These are phyloP conservation scores for Plemyria rubiginata DNA, from an alignment of 2,888 invertebrate genomes.

Conservation along the genomic window DNA sequence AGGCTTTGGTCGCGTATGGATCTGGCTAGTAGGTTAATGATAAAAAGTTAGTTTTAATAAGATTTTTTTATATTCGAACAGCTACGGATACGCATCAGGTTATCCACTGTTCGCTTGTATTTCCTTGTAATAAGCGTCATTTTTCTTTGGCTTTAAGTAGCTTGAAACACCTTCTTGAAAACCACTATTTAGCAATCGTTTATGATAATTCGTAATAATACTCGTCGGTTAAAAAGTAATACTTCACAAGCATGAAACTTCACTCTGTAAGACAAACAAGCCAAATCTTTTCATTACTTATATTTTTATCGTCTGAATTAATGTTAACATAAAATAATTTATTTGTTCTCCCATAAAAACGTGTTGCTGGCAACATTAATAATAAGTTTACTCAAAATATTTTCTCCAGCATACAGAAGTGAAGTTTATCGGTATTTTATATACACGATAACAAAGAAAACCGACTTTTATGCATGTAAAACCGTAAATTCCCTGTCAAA, in stretches of 20 bases:
- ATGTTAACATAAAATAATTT: conserved; percentile 8
- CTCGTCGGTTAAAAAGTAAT: too few relatives aligned
- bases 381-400: conserved; percentile 37
- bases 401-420: conserved; percentile 35
- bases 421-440: conserved; percentile 51
- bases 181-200: too few relatives aligned
- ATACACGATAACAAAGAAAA: conserved; percentile 38
- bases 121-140: too few relatives aligned
- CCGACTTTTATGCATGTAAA: conserved; percentile 42
- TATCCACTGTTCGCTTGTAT: too few relatives aligned
- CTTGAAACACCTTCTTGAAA: too few relatives aligned
- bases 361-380: conserved; percentile 27
- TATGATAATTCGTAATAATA: too few relatives aligned
- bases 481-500: conserved; percentile 35
- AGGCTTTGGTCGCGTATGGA: too few relatives aligned
- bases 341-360: conserved; percentile 12
- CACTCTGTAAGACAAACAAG: neutral
- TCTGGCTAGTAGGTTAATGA: too few relatives aligned
- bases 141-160: too few relatives aligned
- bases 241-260: neutral
- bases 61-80: too few relatives aligned
- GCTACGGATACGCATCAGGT: too few relatives aligned
- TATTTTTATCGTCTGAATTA: neutral
- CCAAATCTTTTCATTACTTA: neutral
- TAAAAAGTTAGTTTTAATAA: too few relatives aligned